phyloP scores from a whole-genome alignment of 2,797 vertebrate species.

The Chaetophractus vellerosus region DNA sequence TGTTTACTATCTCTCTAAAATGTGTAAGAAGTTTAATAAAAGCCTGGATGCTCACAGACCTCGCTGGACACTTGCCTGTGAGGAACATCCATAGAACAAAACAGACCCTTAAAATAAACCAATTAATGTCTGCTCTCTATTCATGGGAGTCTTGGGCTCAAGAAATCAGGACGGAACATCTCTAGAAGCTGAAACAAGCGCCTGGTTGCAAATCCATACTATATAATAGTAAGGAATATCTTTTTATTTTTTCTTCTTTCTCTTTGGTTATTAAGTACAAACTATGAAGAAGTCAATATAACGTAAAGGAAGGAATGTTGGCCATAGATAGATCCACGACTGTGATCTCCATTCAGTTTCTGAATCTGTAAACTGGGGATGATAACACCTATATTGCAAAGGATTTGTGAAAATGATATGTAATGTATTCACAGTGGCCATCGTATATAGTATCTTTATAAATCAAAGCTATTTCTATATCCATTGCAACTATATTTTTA shows the following conservation, averaged over 20 bases:
- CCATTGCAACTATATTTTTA: background rate
- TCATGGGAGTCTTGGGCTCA: background rate
- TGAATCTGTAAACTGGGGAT: background rate
- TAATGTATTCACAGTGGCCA: background rate
- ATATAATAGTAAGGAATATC: background rate
- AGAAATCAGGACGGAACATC: background rate
- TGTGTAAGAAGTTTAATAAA: constrained; percentile 54
- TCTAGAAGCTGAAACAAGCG: background rate
- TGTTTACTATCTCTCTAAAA: constrained; percentile 55
- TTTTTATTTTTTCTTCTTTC: background rate
- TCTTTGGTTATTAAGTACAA: constrained; percentile 25
- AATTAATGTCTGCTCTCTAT: constrained; percentile 39
- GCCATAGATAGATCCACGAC: background rate
- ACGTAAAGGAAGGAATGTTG: background rate
- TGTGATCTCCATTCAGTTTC: no score
- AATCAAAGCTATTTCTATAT: constrained; percentile 14
- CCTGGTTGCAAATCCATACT: constrained; percentile 24
- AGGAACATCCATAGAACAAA: constrained; percentile 31
- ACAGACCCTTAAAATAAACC: constrained; percentile 58
- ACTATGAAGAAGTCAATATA: background rate
- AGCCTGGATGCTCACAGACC: constrained; percentile 42
- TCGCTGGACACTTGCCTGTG: background rate
- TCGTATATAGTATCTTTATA: background rate
- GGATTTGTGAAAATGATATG: background rate
- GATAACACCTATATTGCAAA: constrained; percentile 1